A percentile compares a stretch with the other conserved stretches of the same genome.
phyloP scores from a whole-genome alignment of 2,888 invertebrate genomes.

The Athetis lepigone region DNA sequence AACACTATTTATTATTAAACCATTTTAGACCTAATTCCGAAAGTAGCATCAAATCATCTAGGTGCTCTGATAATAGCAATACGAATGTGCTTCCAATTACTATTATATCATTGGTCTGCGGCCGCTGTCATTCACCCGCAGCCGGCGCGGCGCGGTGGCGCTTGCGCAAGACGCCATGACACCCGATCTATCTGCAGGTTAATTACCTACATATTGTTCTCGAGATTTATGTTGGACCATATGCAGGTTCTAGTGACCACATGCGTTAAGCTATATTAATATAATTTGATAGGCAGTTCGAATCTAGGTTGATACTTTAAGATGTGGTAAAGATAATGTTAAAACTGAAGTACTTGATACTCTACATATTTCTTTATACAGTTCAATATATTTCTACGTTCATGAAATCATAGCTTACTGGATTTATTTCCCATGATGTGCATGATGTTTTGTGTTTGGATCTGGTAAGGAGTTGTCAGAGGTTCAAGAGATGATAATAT shows the following conservation, averaged over 20 bases:
- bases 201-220: conserved; percentile 53
- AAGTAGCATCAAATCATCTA: conserved; percentile 9
- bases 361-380: no score
- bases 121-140: conserved; percentile 60
- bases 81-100: conserved; percentile 48
- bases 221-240: conserved; percentile 39
- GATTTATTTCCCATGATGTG: no score
- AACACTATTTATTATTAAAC: neutral
- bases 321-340: conserved; percentile 17
- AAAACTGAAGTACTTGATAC: neutral
- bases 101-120: conserved; percentile 53
- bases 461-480: neutral
- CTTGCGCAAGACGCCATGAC: conserved; percentile 58
- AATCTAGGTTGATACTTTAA: conserved; percentile 16
- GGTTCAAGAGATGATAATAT: neutral
- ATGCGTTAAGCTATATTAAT: conserved; percentile 12
- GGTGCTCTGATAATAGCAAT: conserved; percentile 37
- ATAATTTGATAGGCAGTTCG: conserved; percentile 2
- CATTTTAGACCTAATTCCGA: neutral
- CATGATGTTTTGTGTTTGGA: neutral
- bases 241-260: conserved; percentile 33
- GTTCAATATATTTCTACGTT: neutral
- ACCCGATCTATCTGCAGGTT: conserved; percentile 48
- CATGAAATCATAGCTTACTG: neutral
- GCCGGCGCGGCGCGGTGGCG: conserved; percentile 57